These are phyloP conservation scores for Dryocosmus kuriphilus DNA, from an alignment of 2,888 invertebrate genomes.

Conservation along the genomic window DNA sequence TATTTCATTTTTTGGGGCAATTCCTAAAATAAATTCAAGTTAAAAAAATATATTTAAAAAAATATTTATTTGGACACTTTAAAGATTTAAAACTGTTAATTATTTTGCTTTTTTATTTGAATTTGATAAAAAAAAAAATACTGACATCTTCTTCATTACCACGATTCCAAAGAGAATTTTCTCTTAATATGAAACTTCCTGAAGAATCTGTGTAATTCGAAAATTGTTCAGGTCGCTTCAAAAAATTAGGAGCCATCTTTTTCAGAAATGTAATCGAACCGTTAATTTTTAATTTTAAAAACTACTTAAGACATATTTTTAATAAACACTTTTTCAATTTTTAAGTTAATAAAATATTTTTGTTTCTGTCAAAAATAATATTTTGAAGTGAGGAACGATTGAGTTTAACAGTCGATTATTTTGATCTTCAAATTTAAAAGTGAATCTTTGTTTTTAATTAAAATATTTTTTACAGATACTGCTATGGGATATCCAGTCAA, in stretches of 20 bases:
- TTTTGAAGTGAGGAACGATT: background rate
- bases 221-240: background rate
- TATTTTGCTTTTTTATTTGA: background rate
- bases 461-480: constrained; percentile 68
- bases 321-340: background rate
- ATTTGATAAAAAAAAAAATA: background rate
- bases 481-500: constrained; percentile 77
- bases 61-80: no score
- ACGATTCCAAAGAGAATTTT: constrained; percentile 25
- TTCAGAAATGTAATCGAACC: background rate
- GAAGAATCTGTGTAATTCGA: constrained; percentile 1
- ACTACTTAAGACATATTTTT: background rate
- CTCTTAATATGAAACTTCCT: constrained; percentile 15
- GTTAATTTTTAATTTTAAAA: background rate
- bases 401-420: background rate
- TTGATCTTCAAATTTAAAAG: background rate
- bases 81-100: background rate
- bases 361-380: background rate
- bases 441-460: background rate
- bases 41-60: background rate
- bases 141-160: background rate
- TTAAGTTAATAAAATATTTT: background rate
- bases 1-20: background rate
- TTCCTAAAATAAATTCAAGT: background rate
- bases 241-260: constrained; percentile 2